Percentiles rank a stretch among this genome's conserved stretches.
These are phyloP conservation scores for Sciurus niger DNA, from an alignment of 2,113 vertebrate genomes.

Conservation along the genomic window DNA sequence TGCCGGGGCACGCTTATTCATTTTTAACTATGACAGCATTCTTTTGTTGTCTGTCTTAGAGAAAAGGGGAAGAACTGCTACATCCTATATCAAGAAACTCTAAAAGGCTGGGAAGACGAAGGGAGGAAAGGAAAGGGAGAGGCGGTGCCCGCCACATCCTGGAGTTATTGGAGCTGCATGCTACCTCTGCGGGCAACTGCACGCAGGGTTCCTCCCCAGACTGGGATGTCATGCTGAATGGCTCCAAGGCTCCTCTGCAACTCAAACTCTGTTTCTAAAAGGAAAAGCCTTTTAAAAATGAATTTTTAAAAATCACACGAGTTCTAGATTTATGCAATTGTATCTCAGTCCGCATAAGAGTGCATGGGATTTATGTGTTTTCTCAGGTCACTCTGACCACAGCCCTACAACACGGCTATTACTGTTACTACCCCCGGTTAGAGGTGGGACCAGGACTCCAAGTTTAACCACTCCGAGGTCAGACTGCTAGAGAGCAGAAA, in stretches of 20 bases:
- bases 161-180: background rate
- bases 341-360: background rate
- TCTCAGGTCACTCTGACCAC: background rate
- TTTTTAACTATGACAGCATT: background rate
- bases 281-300: background rate
- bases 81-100: background rate
- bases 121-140: background rate
- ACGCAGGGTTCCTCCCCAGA: background rate
- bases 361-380: background rate
- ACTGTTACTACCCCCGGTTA: background rate
- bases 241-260: background rate
- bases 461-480: background rate
- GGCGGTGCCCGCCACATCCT: background rate
- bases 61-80: background rate
- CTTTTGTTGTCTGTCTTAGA: background rate
- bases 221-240: accelerated
- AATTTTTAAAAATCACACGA: background rate
- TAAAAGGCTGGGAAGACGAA: background rate
- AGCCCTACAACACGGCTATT: background rate
- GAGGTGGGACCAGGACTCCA: background rate
- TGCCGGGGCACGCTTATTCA: background rate
- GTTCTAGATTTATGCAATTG: background rate
- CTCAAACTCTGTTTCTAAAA: constrained; percentile 48
- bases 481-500: background rate
- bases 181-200: background rate